Percentiles rank a stretch among this genome's conserved stretches.
Evolutionary conservation across 2,888 invertebrate species (phyloP).

Genomic region (Drosophila infuscata): DNA sequence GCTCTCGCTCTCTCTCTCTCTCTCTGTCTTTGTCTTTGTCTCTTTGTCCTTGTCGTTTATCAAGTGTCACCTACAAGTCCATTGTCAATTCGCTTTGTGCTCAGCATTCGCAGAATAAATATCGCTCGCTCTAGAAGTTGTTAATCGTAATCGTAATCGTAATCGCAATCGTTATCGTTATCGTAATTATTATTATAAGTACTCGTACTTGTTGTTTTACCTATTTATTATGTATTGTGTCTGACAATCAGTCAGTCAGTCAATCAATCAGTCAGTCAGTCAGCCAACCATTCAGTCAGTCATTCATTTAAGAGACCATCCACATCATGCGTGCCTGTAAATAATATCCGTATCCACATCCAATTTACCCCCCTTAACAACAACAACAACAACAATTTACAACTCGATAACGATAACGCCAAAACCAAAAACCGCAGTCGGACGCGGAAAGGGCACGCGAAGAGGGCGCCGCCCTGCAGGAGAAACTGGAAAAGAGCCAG

Average conservation of each 20-base stretch:
- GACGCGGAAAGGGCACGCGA: slow-evolving; percentile 94
- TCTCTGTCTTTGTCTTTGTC: slow-evolving; percentile 19
- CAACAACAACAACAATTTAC: slow-evolving; percentile 33
- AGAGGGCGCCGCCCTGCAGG: slow-evolving; percentile 94
- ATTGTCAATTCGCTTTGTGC: slow-evolving; percentile 50
- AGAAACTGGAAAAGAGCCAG: slow-evolving; percentile 96
- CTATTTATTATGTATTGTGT: slow-evolving; percentile 42
- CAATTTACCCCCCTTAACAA: slow-evolving; percentile 63
- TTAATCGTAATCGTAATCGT: slow-evolving; percentile 45
- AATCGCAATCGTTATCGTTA: slow-evolving; percentile 55
- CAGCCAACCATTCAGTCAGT: slow-evolving; percentile 58
- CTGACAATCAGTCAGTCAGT: slow-evolving; percentile 43
- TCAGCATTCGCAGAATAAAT: slow-evolving; percentile 47
- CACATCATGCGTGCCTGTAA: slow-evolving; percentile 65
- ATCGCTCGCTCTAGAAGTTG: slow-evolving; percentile 55
- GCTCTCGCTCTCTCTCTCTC: slow-evolving; percentile 31
- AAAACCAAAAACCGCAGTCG: slow-evolving; percentile 83
- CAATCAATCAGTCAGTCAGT: slow-evolving; percentile 28
- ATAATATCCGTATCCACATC: slow-evolving; percentile 79
- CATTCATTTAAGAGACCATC: slow-evolving; percentile 68
- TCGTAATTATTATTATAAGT: slow-evolving; percentile 52
- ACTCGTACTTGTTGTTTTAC: slow-evolving; percentile 57
- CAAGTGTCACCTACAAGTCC: slow-evolving; percentile 36
- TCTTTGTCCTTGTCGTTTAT: slow-evolving; percentile 30
- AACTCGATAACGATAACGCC: slow-evolving; percentile 33